A percentile compares a stretch with the other conserved stretches of the same genome.
Evolutionary conservation across 2,113 vertebrate species (phyloP).

Genomic region (Larimichthys crocea): DNA sequence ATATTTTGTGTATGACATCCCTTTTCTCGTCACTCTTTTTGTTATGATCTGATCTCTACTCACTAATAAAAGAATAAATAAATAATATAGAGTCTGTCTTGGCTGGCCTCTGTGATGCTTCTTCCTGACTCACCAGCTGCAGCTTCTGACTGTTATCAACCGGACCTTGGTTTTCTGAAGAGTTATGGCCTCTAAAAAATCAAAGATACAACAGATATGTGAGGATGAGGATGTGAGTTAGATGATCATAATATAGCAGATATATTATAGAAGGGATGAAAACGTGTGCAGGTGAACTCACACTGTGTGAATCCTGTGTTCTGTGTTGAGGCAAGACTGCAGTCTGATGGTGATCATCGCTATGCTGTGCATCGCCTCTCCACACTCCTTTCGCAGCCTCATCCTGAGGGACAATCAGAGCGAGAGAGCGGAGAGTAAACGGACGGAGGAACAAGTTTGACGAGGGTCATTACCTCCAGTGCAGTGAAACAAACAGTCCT

Average conservation of each 20-base stretch:
- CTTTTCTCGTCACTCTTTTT: not conserved
- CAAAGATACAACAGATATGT: slow-evolving; percentile 1
- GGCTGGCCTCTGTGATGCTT: not conserved
- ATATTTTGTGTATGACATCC: not conserved
- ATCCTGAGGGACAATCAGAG: slow-evolving; percentile 76
- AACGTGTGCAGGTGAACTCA: slow-evolving; percentile 73
- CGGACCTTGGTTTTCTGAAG: slow-evolving; percentile 67
- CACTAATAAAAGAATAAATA: not conserved
- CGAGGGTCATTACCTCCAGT: not conserved
- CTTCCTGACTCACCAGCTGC: slow-evolving; percentile 83
- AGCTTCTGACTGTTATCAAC: slow-evolving; percentile 78
- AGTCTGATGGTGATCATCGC: slow-evolving; percentile 81
- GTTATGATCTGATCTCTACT: not conserved
- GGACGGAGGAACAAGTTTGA: not conserved
- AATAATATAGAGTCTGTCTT: not conserved
- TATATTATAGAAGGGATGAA: not conserved
- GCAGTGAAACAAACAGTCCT: not conserved
- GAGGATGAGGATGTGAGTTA: not conserved
- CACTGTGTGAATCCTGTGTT: slow-evolving; percentile 77
- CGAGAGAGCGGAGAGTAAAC: slow-evolving; percentile 19
- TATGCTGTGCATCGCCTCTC: slow-evolving; percentile 81
- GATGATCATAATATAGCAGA: not conserved
- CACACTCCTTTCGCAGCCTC: slow-evolving; percentile 79
- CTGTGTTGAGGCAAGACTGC: slow-evolving; percentile 78
- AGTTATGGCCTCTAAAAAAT: slow-evolving; percentile 37